These are phyloP conservation scores for Scotopteryx bipunctaria DNA, from an alignment of 2,888 invertebrate genomes.

Conservation along the genomic window DNA sequence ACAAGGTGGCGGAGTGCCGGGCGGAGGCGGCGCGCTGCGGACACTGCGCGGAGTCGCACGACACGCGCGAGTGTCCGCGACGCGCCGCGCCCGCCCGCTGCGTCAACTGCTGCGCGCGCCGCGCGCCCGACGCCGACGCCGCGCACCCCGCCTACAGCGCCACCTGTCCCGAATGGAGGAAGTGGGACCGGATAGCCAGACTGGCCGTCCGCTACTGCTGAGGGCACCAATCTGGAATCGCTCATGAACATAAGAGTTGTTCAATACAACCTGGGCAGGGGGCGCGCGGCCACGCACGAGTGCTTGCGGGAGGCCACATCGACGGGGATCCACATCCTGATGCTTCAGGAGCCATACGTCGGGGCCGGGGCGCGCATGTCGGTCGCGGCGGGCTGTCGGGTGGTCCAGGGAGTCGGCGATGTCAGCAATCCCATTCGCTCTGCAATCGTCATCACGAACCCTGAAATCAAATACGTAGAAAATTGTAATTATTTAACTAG, in stretches of 20 bases:
- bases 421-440: not conserved
- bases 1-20: conserved; percentile 2
- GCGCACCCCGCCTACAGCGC: conserved; percentile 6
- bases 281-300: not conserved
- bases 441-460: not conserved
- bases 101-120: not conserved
- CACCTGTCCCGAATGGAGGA: not conserved
- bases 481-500: not conserved
- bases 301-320: not conserved
- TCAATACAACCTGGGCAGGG: not conserved
- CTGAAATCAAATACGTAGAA: not conserved
- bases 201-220: not conserved
- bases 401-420: not conserved
- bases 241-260: not conserved
- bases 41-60: conserved; percentile 5
- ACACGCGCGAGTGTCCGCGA: conserved; percentile 7
- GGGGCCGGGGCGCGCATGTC: not conserved
- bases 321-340: not conserved
- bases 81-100: not conserved
- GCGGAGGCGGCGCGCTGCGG: not conserved
- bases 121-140: not conserved
- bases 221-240: not conserved
- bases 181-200: conserved; percentile 1
- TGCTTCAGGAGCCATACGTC: not conserved
- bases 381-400: not conserved